A percentile compares a stretch with the other conserved stretches of the same genome.
These are phyloP conservation scores for Erebia ligea DNA, from an alignment of 2,888 invertebrate species.

Conservation along the genomic window DNA sequence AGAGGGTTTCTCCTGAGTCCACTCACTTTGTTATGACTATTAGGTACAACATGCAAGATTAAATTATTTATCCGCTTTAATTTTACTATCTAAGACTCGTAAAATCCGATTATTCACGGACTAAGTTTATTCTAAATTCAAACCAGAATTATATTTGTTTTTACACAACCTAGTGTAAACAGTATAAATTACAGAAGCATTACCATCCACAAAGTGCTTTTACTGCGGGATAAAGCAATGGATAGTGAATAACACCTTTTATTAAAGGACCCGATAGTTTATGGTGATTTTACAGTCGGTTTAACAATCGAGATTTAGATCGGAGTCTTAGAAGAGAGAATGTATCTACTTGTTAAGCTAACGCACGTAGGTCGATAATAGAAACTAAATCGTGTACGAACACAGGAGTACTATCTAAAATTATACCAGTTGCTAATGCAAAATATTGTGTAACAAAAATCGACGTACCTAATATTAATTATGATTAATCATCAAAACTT, in stretches of 20 bases:
- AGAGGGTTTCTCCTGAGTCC: neutral
- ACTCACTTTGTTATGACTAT: constrained; percentile 2
- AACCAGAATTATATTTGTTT: constrained; percentile 20
- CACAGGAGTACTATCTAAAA: neutral
- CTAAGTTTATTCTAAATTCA: constrained; percentile 17
- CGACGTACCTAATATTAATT: neutral
- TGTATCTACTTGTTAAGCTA: constrained; percentile 14
- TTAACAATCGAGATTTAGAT: constrained; percentile 30
- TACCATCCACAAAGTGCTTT: constrained; percentile 42
- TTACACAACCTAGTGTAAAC: constrained; percentile 33
- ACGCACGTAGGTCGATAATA: neutral
- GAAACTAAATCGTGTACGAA: neutral
- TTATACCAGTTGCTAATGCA: neutral
- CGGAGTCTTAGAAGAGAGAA: constrained; percentile 14
- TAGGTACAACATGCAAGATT: constrained; percentile 1
- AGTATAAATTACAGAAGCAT: constrained; percentile 45
- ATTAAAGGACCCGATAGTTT: constrained; percentile 40
- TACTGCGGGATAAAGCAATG: constrained; percentile 41
- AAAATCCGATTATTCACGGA: constrained; percentile 10
- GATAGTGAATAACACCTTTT: constrained; percentile 39
- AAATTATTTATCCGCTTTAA: constrained; percentile 1
- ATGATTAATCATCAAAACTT: too few relatives aligned
- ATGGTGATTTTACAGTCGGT: constrained; percentile 43
- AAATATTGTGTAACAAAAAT: neutral
- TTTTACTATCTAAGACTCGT: constrained; percentile 14